Conservation (phyloP, 2,113 vertebrate genomes). For the Ochotona curzoniae region DNA sequence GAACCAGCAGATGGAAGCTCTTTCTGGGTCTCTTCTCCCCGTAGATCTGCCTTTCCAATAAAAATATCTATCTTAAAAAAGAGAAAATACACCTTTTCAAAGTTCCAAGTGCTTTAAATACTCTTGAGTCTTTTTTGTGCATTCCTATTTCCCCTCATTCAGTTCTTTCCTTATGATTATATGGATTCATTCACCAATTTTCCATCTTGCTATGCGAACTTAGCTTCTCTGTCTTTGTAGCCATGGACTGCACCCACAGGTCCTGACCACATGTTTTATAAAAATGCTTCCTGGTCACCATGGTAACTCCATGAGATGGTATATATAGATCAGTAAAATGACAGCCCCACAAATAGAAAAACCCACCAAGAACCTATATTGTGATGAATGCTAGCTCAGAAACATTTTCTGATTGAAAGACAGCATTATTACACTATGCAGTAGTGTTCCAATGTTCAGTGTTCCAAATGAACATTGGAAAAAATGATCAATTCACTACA, state of each 20-base stretch:
- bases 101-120: neutral
- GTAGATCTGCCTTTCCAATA: too few species aligned
- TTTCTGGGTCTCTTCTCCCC: too few species aligned
- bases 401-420: neutral
- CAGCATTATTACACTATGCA: neutral
- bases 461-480: neutral
- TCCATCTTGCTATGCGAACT: neutral
- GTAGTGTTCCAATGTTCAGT: too few species aligned
- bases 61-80: neutral
- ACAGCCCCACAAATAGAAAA: neutral
- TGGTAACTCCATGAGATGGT: conserved; percentile 6
- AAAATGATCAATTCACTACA: neutral
- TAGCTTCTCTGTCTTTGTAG: neutral
- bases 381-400: neutral
- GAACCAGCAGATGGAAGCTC: too few species aligned
- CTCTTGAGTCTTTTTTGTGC: neutral
- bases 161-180: neutral
- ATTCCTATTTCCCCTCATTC: neutral
- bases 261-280: neutral
- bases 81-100: neutral
- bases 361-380: neutral
- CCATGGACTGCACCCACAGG: neutral
- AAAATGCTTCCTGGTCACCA: conserved; percentile 34
- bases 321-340: conserved; percentile 47
- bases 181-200: neutral